These are phyloP conservation scores for Struthio camelus DNA, from an alignment of 2,113 vertebrate species.

Conservation along the genomic window DNA sequence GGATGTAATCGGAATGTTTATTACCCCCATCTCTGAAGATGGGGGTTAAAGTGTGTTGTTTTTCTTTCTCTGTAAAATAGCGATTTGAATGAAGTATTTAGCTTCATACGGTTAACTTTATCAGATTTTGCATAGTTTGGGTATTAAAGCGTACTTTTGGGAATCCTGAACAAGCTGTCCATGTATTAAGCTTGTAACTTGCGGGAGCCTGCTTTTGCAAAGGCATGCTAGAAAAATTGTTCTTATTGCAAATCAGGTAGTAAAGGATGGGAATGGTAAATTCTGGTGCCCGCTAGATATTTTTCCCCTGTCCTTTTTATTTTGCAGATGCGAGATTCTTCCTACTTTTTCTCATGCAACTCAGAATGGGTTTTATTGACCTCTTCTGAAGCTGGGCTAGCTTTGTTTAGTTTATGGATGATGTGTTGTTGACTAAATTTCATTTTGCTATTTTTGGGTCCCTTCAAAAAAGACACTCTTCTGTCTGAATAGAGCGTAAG, in stretches of 20 bases:
- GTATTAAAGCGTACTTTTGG: not conserved
- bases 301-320: not conserved
- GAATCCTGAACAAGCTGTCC: not conserved
- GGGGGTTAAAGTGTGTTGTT: not conserved
- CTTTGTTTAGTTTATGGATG: not conserved
- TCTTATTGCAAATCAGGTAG: not conserved
- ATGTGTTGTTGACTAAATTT: not conserved
- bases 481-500: not conserved
- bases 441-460: not conserved
- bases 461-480: not conserved
- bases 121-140: not conserved
- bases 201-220: not conserved
- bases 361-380: not conserved
- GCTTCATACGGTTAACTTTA: not conserved
- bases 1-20: not conserved
- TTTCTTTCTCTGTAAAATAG: not conserved
- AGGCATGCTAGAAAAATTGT: not conserved
- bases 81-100: not conserved
- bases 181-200: not conserved
- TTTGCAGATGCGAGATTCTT: not conserved
- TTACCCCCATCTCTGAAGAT: not conserved
- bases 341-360: not conserved
- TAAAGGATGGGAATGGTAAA: not conserved
- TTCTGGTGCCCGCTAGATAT: not conserved
- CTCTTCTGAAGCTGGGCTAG: not conserved